These are phyloP conservation scores for Leucophenga varia DNA, from an alignment of 1,140 invertebrate species.

Conservation along the genomic window DNA sequence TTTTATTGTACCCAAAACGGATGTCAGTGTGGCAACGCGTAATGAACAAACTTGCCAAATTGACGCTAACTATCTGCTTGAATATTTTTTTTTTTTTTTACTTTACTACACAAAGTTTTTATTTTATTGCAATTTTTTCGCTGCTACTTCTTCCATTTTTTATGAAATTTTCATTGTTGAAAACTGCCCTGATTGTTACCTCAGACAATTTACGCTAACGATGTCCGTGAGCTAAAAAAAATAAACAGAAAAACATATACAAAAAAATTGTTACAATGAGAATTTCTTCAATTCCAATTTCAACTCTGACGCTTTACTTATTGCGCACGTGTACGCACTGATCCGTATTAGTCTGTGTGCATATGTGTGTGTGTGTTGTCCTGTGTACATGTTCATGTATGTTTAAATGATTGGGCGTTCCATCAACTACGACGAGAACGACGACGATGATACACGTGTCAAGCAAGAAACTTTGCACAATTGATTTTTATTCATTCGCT, in stretches of 20 bases:
- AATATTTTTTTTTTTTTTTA: slow-evolving; percentile 5
- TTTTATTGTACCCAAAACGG: too few relatives aligned
- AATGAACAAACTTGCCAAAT: not conserved
- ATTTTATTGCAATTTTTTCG: not conserved
- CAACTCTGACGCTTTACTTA: too few relatives aligned
- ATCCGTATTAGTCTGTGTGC: slow-evolving; percentile 8
- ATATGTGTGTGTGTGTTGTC: too few relatives aligned
- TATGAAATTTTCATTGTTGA: not conserved
- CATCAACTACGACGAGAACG: not conserved
- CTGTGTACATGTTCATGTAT: too few relatives aligned
- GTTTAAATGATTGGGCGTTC: not conserved
- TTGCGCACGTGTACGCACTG: slow-evolving; percentile 25
- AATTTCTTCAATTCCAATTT: too few relatives aligned
- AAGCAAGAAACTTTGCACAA: slow-evolving; percentile 3
- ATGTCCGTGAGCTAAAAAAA: slow-evolving; percentile 39
- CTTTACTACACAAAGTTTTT: too few relatives aligned
- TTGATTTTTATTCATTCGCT: slow-evolving; percentile 12
- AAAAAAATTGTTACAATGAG: not conserved
- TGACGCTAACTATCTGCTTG: slow-evolving; percentile 12
- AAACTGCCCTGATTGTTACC: slow-evolving; percentile 10
- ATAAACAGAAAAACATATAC: slow-evolving; percentile 11
- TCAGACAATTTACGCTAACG: slow-evolving; percentile 47
- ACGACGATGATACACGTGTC: slow-evolving; percentile 5
- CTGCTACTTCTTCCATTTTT: slow-evolving; percentile 5
- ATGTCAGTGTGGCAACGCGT: too few relatives aligned